These are phyloP conservation scores for Tillus elongatus DNA, from an alignment of 2,888 invertebrate species.

Conservation along the genomic window DNA sequence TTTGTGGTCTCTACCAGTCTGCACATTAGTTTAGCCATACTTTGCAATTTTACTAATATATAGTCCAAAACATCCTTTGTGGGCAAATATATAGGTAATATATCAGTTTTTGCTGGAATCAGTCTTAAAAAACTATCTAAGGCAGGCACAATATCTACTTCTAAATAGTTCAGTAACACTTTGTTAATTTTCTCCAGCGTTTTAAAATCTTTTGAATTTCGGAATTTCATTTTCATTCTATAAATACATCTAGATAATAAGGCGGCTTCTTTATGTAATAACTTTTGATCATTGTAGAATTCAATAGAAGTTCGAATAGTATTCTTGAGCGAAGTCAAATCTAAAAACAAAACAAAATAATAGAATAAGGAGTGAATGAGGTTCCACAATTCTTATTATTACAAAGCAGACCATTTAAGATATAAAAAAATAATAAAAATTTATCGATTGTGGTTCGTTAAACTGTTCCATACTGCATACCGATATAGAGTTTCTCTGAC, in stretches of 20 bases:
- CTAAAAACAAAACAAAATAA: too few species aligned
- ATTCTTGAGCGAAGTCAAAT: constrained; percentile 21
- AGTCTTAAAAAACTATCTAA: constrained; percentile 23
- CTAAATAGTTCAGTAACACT: constrained; percentile 39
- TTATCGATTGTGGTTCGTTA: too few species aligned
- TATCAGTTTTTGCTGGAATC: constrained; percentile 21
- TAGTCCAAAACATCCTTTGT: constrained; percentile 43
- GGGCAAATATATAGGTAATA: constrained; percentile 34
- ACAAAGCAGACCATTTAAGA: too few species aligned
- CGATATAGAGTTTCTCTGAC: too few species aligned
- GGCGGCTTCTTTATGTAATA: constrained; percentile 39
- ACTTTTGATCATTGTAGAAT: constrained; percentile 28
- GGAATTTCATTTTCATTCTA: constrained; percentile 44
- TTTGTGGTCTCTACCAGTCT: constrained; percentile 37
- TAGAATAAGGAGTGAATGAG: too few species aligned
- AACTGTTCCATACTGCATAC: too few species aligned
- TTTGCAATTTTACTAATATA: constrained; percentile 42
- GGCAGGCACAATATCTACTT: constrained; percentile 32
- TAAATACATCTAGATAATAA: constrained; percentile 41
- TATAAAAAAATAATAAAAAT: too few species aligned
- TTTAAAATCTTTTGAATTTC: constrained; percentile 45
- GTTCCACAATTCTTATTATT: too few species aligned
- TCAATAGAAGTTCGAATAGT: constrained; percentile 23
- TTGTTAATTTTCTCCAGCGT: constrained; percentile 42
- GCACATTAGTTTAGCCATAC: constrained; percentile 41